Conservation (phyloP, 2,797 vertebrate species). For the Morelia viridis region DNA sequence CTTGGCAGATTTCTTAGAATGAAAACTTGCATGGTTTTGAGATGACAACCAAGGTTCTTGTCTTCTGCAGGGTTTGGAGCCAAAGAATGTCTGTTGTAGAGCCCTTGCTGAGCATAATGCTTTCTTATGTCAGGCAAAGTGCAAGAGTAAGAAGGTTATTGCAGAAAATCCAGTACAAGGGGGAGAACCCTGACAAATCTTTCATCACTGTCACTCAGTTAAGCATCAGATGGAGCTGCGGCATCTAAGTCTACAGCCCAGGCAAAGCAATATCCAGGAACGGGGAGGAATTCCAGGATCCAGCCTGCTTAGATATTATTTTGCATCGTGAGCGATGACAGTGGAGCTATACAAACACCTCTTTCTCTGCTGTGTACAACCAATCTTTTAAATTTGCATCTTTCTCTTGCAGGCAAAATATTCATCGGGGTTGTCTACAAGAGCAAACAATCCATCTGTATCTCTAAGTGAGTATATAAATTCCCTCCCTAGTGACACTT, state of each 20-base stretch:
- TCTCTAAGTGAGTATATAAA: neutral
- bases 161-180: neutral
- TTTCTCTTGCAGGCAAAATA: neutral
- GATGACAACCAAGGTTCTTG: neutral
- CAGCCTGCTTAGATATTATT: neutral
- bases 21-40: neutral
- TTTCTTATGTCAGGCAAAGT: neutral
- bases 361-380: neutral
- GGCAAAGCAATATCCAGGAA: neutral
- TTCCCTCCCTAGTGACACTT: neutral
- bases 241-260: neutral
- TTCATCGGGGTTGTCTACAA: neutral
- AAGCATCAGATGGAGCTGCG: too few species aligned
- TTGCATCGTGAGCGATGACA: too few species aligned
- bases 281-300: conserved; percentile 21
- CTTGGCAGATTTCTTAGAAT: accelerated
- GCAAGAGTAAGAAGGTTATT: neutral
- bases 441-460: conserved; percentile 22
- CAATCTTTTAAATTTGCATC: neutral
- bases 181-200: accelerated
- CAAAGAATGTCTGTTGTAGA: neutral
- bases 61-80: neutral
- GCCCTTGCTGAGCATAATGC: neutral
- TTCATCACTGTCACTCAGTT: accelerated
- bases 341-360: too few species aligned